Base-by-base conservation (phyloP, 2,113 vertebrate species). In the Cyanoliseus patagonus region DNA sequence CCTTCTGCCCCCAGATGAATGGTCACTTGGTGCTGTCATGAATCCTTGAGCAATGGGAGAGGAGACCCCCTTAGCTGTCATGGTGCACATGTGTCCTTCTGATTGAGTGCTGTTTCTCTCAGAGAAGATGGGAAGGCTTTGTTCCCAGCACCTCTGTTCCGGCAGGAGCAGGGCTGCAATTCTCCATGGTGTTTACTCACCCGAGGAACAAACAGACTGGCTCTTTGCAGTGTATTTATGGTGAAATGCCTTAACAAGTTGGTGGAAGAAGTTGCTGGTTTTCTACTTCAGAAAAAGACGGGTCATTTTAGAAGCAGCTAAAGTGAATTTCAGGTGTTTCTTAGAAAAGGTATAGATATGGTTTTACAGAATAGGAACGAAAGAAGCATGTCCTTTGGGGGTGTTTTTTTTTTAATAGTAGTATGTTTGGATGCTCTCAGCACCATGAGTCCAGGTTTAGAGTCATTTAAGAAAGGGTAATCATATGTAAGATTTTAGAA, bases 41-140 rank as follows among this genome's bases (percentile, higher is more conserved):
- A 31, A 27, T n/a, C 35, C 23, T 18, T 30, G 13, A 47, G 42
- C 35, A 1, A 0, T 13, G 11, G 52, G 25, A 68, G 13, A 3
- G 10, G 35, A 15, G 24, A 63, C 17, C 3, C 15, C 8, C 18
- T 55, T 27, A 33, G 23, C 41, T 41, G 39, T 49, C 44, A 15
- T 9, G 18, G 3, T 37, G 22, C 18, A 9, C 0, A 0, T 8
- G 3, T 4, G 9, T 39, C 79, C 59, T 14, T 59, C 31, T 39
- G 30, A 19, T 5, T 0, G 0, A 52, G 33, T 8, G n/a, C 8
- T 24, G 5, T 42, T 31, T 37, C n/a, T 46, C 28, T 7, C 27
- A 25, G 31, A n/a, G 51, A 13, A 41, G 17, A 42, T 18, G 44
- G 31, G 44, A 64, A 57, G 47, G 19, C 28, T 62, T 82, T 46